Percentiles rank a stretch among this genome's conserved stretches.
Evolutionary conservation across 2,797 vertebrate species (phyloP).

Genomic region (Gymnocypris eckloni): DNA sequence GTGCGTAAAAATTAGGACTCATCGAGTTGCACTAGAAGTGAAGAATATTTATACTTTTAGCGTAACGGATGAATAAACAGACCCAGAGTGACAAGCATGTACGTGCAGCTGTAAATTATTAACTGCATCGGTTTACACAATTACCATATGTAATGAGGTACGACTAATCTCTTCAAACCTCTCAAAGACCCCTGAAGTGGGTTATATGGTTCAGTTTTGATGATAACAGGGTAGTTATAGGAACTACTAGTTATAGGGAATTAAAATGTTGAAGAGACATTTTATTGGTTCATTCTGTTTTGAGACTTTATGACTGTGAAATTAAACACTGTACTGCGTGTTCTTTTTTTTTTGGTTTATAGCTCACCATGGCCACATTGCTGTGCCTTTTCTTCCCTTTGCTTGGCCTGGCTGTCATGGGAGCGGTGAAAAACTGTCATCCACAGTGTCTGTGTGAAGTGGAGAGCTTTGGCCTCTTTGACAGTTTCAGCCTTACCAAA

Average conservation of each 20-base stretch:
- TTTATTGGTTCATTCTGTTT: conserved; percentile 5
- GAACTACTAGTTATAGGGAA: neutral
- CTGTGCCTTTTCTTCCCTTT: conserved; percentile 77
- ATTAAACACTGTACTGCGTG: conserved; percentile 19
- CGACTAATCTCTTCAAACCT: neutral
- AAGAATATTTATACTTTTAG: conserved; percentile 40
- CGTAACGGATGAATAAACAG: neutral
- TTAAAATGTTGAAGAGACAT: neutral
- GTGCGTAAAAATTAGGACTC: conserved; percentile 44
- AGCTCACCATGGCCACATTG: conserved; percentile 80
- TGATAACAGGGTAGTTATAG: neutral
- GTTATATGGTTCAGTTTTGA: neutral
- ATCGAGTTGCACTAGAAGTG: conserved; percentile 53
- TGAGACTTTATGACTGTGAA: neutral
- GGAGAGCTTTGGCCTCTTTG: conserved; percentile 94
- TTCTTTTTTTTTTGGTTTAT: conserved; percentile 39
- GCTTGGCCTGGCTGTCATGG: conserved; percentile 68
- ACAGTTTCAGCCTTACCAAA: conserved; percentile 96
- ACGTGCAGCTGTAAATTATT: conserved; percentile 3
- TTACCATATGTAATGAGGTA: neutral
- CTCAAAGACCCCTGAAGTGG: neutral
- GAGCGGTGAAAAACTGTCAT: conserved; percentile 84
- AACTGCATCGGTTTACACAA: neutral
- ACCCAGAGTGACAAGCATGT: neutral
- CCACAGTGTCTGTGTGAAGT: conserved; percentile 91